Evolutionary conservation across 2,113 vertebrate genomes (phyloP).

Genomic region (Melanostigma gelatinosum): DNA sequence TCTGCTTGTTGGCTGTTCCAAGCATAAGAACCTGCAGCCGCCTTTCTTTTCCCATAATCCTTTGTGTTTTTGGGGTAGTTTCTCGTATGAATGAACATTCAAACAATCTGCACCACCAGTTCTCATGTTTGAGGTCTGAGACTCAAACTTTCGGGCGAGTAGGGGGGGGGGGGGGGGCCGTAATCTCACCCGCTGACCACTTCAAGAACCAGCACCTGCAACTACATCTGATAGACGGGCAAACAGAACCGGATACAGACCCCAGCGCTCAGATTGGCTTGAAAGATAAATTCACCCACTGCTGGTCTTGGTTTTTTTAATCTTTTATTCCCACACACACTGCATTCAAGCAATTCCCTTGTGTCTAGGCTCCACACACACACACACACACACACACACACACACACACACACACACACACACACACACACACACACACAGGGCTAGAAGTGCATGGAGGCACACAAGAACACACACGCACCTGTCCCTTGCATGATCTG

Average conservation of each 20-base stretch:
- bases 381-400: not conserved
- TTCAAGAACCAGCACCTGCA: constrained; percentile 44
- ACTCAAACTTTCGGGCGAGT: not conserved
- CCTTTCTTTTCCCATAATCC: not conserved
- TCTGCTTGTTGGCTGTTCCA: constrained; percentile 9
- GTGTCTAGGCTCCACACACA: constrained; percentile 8
- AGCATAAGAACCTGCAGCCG: not conserved
- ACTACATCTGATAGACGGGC: constrained; percentile 41
- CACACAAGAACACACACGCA: constrained; percentile 25
- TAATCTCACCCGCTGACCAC: constrained; percentile 18
- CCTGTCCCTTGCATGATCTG: constrained; percentile 57
- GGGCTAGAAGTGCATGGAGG: not conserved
- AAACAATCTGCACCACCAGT: not conserved
- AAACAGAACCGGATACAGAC: constrained; percentile 49
- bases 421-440: constrained; percentile 21
- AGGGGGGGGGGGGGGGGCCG: not conserved
- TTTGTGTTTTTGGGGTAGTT: constrained; percentile 1
- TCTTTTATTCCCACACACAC: constrained; percentile 25
- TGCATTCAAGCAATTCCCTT: constrained; percentile 11
- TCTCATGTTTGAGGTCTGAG: not conserved
- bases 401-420: constrained; percentile 7
- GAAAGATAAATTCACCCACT: constrained; percentile 44
- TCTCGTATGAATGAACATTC: not conserved
- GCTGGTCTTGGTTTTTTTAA: constrained; percentile 20
- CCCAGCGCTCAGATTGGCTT: constrained; percentile 26